A percentile compares a stretch with the other conserved stretches of the same genome.
Evolutionary conservation across 53 echinoderm and acorn worm genomes (phyloP).

Genomic region (Temnopleurus reevesii): DNA sequence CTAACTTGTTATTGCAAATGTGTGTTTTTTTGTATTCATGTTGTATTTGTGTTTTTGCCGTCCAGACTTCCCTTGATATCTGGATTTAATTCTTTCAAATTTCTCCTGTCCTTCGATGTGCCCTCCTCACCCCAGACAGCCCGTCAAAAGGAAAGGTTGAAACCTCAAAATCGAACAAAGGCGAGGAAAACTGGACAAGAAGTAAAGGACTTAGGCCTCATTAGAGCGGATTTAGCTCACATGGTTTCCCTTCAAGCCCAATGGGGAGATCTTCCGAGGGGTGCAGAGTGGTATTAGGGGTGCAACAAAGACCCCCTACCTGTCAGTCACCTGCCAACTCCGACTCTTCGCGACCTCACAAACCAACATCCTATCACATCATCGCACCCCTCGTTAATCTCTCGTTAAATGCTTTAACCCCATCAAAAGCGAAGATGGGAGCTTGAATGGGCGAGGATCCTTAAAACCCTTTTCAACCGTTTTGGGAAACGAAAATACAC

Average conservation of each 20-base stretch:
- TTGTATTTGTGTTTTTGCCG: too few relatives aligned
- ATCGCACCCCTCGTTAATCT: slow-evolving; percentile 37
- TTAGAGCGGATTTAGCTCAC: slow-evolving; percentile 46
- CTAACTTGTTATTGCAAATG: too few relatives aligned
- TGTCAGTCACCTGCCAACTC: slow-evolving; percentile 49
- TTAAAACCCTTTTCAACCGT: slow-evolving; percentile 10
- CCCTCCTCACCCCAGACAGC: not conserved
- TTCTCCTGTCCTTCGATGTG: not conserved
- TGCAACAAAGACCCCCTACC: slow-evolving; percentile 54
- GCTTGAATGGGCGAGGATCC: not conserved
- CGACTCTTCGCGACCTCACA: slow-evolving; percentile 22
- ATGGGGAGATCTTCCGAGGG: not conserved
- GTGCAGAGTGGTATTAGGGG: not conserved
- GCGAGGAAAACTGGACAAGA: slow-evolving; percentile 42
- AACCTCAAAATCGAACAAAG: slow-evolving; percentile 46
- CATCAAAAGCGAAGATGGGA: not conserved
- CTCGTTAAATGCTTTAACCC: slow-evolving; percentile 58
- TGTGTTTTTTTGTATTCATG: too few relatives aligned
- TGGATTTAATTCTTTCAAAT: not conserved
- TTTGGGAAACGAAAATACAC: slow-evolving; percentile 34
- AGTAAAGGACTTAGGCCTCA: slow-evolving; percentile 45
- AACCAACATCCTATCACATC: slow-evolving; percentile 57
- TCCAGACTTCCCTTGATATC: not conserved
- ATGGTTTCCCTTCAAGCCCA: slow-evolving; percentile 23
- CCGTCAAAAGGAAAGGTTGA: not conserved